Conservation (phyloP, 1,140 invertebrate genomes). For the Drosophila sp. region DNA sequence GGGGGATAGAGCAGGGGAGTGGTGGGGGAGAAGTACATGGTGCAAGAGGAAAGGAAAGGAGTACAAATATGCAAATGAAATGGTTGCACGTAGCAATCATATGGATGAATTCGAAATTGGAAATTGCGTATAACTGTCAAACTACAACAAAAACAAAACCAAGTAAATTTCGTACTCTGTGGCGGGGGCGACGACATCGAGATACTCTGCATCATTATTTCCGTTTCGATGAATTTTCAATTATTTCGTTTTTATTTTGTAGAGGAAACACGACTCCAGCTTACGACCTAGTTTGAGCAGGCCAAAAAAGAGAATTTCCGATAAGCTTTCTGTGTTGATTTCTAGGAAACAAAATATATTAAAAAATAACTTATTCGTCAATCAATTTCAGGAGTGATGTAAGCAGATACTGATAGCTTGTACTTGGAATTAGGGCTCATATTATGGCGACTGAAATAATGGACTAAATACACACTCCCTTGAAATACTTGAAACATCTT, state of each 20-base stretch:
- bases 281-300: too few species aligned
- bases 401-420: too few species aligned
- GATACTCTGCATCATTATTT: neutral
- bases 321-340: too few species aligned
- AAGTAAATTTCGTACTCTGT: neutral
- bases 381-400: too few species aligned
- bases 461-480: too few species aligned
- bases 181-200: neutral
- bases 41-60: neutral
- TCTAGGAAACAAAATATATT: too few species aligned
- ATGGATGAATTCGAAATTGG: slow-evolving; percentile 22
- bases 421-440: too few species aligned
- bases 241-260: neutral
- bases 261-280: neutral
- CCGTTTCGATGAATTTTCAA: neutral
- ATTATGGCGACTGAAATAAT: too few species aligned
- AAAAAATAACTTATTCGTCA: too few species aligned
- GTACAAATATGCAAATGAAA: slow-evolving; percentile 56
- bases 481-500: too few species aligned
- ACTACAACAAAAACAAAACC: neutral
- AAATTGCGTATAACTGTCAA: slow-evolving; percentile 24
- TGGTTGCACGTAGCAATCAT: slow-evolving; percentile 40
- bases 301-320: too few species aligned
- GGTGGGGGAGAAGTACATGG: neutral
- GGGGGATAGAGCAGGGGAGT: neutral